A percentile compares a stretch with the other conserved stretches of the same genome.
Conservation (phyloP, 2,888 invertebrate species). For the Metacarcinus magister region DNA sequence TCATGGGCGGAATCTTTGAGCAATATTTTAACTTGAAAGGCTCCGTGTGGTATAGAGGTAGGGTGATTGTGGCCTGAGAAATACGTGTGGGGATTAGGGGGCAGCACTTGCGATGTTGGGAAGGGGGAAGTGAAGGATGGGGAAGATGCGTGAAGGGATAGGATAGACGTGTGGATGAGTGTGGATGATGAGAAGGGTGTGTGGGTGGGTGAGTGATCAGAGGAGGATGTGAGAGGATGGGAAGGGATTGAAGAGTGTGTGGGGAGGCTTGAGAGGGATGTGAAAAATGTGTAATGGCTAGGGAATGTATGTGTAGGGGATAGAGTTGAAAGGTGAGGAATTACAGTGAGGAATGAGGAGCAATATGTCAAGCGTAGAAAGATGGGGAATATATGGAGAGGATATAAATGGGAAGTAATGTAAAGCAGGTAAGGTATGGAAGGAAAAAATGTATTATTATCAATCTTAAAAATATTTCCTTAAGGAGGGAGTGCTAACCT, state of each 20-base stretch:
- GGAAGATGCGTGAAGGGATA: neutral
- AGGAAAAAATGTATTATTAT: neutral
- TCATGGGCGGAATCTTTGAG: neutral
- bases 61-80: constrained; percentile 26
- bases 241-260: neutral
- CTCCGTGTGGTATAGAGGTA: neutral
- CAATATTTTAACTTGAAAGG: neutral
- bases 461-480: too few relatives aligned
- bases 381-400: neutral
- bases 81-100: neutral
- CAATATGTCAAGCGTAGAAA: neutral
- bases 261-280: neutral
- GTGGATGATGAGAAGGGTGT: neutral
- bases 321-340: too few relatives aligned
- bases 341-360: too few relatives aligned
- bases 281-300: neutral
- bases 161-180: neutral
- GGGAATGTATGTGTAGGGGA: too few relatives aligned
- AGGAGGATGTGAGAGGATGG: neutral
- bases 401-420: neutral
- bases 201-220: neutral
- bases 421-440: neutral
- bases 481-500: too few relatives aligned
- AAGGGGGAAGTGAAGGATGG: neutral
- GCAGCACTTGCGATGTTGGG: neutral